phyloP scores from a whole-genome alignment of 2,888 invertebrate genomes.

The Brachycybe producta region DNA sequence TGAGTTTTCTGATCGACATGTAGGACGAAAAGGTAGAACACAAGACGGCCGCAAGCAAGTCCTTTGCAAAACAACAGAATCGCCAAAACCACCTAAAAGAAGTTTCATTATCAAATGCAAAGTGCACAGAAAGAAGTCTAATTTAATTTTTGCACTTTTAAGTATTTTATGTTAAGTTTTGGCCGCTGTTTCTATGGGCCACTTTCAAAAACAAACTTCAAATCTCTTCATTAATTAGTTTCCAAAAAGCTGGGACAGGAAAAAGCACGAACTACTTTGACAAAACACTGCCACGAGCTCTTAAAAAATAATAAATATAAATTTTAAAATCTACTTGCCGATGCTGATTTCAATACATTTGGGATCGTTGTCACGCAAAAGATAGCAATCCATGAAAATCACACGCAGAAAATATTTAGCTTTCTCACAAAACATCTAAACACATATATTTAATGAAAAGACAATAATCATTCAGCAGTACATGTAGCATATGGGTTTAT shows the following conservation, averaged over 20 bases:
- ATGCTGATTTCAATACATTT: constrained; percentile 7
- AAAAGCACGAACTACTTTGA: background rate
- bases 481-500: too few relatives aligned
- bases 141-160: too few relatives aligned
- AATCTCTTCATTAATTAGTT: background rate
- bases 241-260: background rate
- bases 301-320: background rate
- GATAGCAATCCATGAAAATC: constrained; percentile 1
- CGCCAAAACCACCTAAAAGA: too few relatives aligned
- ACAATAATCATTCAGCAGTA: too few relatives aligned
- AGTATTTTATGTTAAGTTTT: background rate
- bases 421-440: background rate
- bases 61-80: too few relatives aligned
- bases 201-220: background rate
- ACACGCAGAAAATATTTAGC: background rate
- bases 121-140: too few relatives aligned
- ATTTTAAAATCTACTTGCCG: too few relatives aligned
- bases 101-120: too few relatives aligned
- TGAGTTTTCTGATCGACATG: background rate
- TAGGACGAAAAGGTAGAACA: constrained; percentile 1
- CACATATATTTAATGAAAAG: background rate
- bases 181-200: constrained; percentile 4
- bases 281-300: background rate
- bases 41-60: constrained; percentile 13
- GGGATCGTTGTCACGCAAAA: background rate